Evolutionary conservation across 2,888 invertebrate species (phyloP).

Genomic region (Himalopsyche japonica): DNA sequence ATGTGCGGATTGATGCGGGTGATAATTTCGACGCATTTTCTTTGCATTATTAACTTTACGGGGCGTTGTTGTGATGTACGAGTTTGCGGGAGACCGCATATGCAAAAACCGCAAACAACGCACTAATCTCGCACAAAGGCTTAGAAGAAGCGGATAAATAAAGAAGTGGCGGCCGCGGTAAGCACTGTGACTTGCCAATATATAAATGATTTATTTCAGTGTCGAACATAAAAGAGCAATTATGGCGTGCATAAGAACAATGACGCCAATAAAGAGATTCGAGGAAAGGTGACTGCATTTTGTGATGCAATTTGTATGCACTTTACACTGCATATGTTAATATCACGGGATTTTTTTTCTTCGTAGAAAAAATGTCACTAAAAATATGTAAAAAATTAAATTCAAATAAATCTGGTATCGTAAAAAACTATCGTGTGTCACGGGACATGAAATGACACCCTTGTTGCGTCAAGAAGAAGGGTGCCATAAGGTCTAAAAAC

Average conservation of each 20-base stretch:
- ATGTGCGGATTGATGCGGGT: neutral
- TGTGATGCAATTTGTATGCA: neutral
- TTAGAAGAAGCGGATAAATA: neutral
- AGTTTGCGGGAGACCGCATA: neutral
- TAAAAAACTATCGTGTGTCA: too few species aligned
- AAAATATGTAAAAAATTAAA: too few species aligned
- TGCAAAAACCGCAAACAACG: neutral
- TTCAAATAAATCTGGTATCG: too few species aligned
- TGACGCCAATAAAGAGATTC: neutral
- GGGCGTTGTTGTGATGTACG: neutral
- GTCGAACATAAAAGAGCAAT: neutral
- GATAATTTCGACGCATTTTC: neutral
- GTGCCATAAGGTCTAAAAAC: too few species aligned
- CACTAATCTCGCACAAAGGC: neutral
- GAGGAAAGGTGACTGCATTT: neutral
- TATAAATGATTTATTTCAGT: neutral
- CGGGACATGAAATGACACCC: too few species aligned
- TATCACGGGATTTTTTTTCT: neutral
- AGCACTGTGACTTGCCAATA: neutral
- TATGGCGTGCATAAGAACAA: neutral
- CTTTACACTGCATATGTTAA: neutral
- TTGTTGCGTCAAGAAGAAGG: too few species aligned
- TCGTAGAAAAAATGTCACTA: too few species aligned
- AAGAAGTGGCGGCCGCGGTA: neutral
- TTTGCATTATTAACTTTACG: neutral